Evolutionary conservation across 1,140 invertebrate genomes (phyloP), one percentile per base, ranked within the genome.

Genomic region (Ladona fulva): DNA sequence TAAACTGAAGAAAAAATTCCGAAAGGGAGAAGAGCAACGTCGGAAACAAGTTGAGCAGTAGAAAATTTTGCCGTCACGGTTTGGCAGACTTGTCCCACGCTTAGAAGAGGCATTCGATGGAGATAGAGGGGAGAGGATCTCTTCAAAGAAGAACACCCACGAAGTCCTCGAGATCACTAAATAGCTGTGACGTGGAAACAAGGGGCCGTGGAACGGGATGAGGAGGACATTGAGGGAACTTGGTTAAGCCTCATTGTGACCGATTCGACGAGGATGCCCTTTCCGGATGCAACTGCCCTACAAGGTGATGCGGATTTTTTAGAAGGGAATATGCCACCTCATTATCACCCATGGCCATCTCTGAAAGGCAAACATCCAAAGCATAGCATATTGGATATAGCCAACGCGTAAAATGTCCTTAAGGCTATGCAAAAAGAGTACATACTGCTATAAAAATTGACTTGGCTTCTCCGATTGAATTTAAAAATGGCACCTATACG

Each of bases 121-220:
- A 16, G 52, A 66, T 3, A 19, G 5, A 12, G n/a, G 52, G 52
- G 52, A 6, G 52, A 22, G 52, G 52, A 66, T 22, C 10, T 52
- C 44, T 52, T 52, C 52, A 66, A 66, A 66, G n/a, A 22, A 22
- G 52, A 66, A 66, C 52, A 66, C 52, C 52, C 52, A 66, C 52
- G 52, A 66, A 66, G 44, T 11, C 44, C 44, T 52, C 44, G 44
- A 19, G 52, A 66, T 19, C 52, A 12, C 52, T 66, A 66, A 66
- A 66, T 66, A 66, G 52, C 52, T 66, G 52, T 66, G 52, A 66
- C 52, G 52, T 66, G 16, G 52, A 66, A 66, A 66, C 52, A 66
- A 66, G 52, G 12, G n/a, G n/a, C n/a, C n/a, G n/a, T n/a, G n/a
- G n/a, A n/a, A n/a, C n/a, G 44, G 44, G 19, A 52, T 52, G 44